Conservation (phyloP, 2,888 invertebrate genomes). For the Drosophila birchii region DNA sequence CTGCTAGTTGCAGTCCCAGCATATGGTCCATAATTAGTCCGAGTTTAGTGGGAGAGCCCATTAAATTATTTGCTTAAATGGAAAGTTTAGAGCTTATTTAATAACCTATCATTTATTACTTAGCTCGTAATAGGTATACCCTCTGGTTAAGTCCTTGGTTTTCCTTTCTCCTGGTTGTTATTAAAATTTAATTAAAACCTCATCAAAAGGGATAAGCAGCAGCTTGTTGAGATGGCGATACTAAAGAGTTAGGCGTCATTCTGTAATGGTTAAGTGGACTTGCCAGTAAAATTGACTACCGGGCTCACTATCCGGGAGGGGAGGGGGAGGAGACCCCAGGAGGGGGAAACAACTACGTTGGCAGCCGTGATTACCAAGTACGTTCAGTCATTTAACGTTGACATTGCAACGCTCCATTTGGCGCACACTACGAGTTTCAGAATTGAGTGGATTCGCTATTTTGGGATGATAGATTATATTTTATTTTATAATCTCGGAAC, state of each 20-base stretch:
- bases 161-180: slow-evolving; percentile 26
- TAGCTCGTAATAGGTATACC: slow-evolving; percentile 10
- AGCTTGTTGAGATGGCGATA: slow-evolving; percentile 38
- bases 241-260: slow-evolving; percentile 27
- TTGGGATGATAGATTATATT: background rate
- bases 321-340: background rate
- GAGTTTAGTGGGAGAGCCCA: background rate
- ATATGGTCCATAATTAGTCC: background rate
- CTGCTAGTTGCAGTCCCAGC: background rate
- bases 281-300: slow-evolving; percentile 4
- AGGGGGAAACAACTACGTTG: background rate
- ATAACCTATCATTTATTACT: background rate
- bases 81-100: background rate
- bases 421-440: slow-evolving; percentile 17
- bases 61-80: slow-evolving; percentile 6
- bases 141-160: background rate
- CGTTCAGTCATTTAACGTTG: slow-evolving; percentile 48
- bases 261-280: slow-evolving; percentile 50
- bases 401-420: slow-evolving; percentile 52
- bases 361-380: slow-evolving; percentile 19
- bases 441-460: background rate
- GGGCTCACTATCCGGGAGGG: slow-evolving; percentile 2
- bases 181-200: slow-evolving; percentile 65
- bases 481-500: background rate
- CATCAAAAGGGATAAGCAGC: slow-evolving; percentile 49